These are phyloP conservation scores for Odontamblyopus lacepedii DNA, from an alignment of 2,797 vertebrate genomes.

Conservation along the genomic window DNA sequence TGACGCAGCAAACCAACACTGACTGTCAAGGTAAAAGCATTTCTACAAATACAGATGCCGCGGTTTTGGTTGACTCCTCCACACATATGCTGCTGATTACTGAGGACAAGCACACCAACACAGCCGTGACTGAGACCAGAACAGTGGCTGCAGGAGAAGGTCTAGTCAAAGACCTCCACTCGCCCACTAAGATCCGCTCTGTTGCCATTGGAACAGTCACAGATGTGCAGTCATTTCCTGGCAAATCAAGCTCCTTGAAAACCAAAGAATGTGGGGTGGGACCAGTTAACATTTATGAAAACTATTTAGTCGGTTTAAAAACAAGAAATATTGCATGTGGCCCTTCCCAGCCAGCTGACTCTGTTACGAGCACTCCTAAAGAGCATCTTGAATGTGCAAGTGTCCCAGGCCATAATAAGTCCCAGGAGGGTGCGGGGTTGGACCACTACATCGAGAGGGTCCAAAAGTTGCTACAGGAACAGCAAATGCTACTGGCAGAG, in stretches of 20 bases:
- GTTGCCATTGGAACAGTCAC: conserved; percentile 87
- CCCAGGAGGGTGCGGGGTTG: conserved; percentile 72
- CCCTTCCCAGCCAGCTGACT: conserved; percentile 65
- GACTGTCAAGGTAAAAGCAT: conserved; percentile 69
- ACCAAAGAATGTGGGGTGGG: conserved; percentile 92
- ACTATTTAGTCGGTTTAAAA: conserved; percentile 91
- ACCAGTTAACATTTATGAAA: conserved; percentile 84
- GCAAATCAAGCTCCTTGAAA: conserved; percentile 68
- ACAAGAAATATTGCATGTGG: conserved; percentile 94
- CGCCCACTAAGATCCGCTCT: conserved; percentile 81
- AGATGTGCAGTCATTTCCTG: conserved; percentile 53
- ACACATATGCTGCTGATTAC: conserved; percentile 79
- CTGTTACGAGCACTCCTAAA: conserved; percentile 62
- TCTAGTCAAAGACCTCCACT: conserved; percentile 84
- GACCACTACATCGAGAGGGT: conserved; percentile 95
- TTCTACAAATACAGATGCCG: conserved; percentile 80
- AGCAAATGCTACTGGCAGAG: conserved; percentile 93
- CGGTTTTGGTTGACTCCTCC: conserved; percentile 72
- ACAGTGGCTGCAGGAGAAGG: conserved; percentile 90
- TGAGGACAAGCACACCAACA: conserved; percentile 86
- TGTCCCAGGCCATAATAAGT: conserved; percentile 12
- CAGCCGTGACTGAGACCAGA: conserved; percentile 74
- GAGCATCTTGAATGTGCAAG: conserved; percentile 43
- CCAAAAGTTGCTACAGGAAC: conserved; percentile 93
- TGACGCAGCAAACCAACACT: conserved; percentile 82